Evolutionary conservation across 2,113 vertebrate genomes (phyloP).

Genomic region (Notarius lentiginosus): DNA sequence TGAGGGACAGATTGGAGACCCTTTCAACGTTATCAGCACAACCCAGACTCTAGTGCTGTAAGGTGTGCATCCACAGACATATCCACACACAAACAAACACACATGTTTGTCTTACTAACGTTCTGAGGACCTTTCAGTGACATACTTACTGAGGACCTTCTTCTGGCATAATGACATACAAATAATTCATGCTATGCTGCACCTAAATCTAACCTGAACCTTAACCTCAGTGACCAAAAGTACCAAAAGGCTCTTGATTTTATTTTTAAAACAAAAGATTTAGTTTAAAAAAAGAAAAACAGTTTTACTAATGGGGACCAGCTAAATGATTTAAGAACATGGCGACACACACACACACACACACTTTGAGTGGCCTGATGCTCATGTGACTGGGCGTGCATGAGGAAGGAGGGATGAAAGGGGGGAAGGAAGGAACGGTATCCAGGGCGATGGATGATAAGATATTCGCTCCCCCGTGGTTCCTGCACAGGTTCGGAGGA

Average conservation of each 20-base stretch:
- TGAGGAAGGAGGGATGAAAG: conserved; percentile 17
- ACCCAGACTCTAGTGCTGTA: conserved; percentile 49
- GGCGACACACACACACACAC: conserved; percentile 33
- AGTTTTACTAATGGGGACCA: neutral
- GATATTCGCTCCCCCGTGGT: conserved; percentile 60
- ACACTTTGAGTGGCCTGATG: conserved; percentile 46
- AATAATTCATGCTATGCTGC: neutral
- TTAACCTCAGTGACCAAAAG: neutral
- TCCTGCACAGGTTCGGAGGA: conserved; percentile 53
- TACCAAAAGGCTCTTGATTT: no score
- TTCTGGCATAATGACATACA: neutral
- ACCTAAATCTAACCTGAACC: neutral
- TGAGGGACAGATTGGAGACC: conserved; percentile 44
- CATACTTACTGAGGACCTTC: neutral
- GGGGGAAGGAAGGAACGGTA: conserved; percentile 48
- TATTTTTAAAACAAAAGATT: neutral
- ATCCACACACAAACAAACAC: conserved; percentile 22
- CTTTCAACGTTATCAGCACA: conserved; percentile 56
- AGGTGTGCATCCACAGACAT: conserved; percentile 39
- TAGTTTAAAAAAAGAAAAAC: neutral
- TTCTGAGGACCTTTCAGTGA: neutral
- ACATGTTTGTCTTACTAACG: neutral
- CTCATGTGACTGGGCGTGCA: conserved; percentile 51
- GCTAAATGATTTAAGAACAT: neutral
- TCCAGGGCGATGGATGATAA: conserved; percentile 61